Evolutionary conservation across 2,888 invertebrate genomes (phyloP).

Genomic region (Augochlorella aurata): DNA sequence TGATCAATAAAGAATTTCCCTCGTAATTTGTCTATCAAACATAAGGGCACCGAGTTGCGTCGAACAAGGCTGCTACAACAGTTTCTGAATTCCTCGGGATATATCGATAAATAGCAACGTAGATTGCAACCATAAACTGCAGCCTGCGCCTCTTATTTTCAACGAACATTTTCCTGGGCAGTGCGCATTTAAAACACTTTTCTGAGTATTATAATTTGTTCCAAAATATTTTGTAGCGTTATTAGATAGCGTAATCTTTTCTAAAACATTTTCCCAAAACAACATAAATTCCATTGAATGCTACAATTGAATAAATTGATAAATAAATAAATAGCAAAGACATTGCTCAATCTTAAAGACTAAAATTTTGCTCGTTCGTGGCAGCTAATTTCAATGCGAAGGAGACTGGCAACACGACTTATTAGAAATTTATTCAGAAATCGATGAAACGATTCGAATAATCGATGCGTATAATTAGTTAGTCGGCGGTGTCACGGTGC

Average conservation of each 20-base stretch:
- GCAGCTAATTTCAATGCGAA: no score
- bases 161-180: not conserved
- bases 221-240: no score
- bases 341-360: no score
- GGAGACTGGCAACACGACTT: not conserved
- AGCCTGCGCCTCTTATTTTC: not conserved
- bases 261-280: no score
- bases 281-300: no score
- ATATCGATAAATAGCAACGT: not conserved
- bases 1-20: not conserved
- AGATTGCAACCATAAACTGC: not conserved
- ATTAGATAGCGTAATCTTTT: no score
- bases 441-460: not conserved
- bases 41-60: not conserved
- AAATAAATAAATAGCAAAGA: no score
- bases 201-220: no score
- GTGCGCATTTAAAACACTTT: no score
- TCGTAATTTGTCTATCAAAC: not conserved
- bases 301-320: no score
- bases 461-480: slow-evolving; percentile 13
- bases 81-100: not conserved
- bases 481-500: not conserved
- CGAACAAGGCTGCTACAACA: not conserved
- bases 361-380: no score
- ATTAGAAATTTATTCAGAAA: not conserved